Percentiles rank a stretch among this genome's conserved stretches.
These are phyloP conservation scores for Philonicus albiceps DNA, from an alignment of 2,888 invertebrate species.

Conservation along the genomic window DNA sequence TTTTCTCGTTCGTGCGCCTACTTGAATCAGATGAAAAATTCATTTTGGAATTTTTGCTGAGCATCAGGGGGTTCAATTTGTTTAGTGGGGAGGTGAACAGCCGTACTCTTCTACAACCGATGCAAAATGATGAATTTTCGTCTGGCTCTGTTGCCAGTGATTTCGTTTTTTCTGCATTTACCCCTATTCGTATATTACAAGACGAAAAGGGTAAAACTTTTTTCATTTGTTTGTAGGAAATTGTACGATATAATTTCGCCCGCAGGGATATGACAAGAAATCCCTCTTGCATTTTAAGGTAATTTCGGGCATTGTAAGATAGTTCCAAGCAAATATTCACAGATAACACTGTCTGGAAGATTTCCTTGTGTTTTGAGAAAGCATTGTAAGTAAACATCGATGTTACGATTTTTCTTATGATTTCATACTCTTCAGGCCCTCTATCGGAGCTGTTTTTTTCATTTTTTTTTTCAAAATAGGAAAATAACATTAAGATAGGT, in stretches of 20 bases:
- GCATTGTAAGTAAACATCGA: too few relatives aligned
- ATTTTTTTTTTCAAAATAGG: neutral
- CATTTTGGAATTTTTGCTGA: slow-evolving; percentile 32
- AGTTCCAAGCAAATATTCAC: neutral
- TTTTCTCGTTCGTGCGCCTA: neutral
- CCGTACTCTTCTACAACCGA: neutral
- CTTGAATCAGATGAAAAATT: slow-evolving; percentile 25
- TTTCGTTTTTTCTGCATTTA: neutral
- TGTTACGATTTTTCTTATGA: too few relatives aligned
- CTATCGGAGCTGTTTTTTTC: too few relatives aligned
- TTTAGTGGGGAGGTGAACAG: neutral
- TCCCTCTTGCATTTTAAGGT: neutral
- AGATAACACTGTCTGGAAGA: neutral
- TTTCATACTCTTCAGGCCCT: too few relatives aligned
- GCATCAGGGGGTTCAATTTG: neutral
- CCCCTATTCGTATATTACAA: neutral
- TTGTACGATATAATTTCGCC: neutral
- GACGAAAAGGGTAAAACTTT: neutral
- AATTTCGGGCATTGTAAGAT: neutral
- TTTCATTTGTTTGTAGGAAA: neutral
- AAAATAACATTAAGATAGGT: neutral
- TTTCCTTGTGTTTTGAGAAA: neutral
- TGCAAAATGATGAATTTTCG: slow-evolving; percentile 16
- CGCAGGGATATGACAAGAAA: neutral
- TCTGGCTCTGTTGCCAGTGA: neutral